These are phyloP conservation scores for Pentalonia nigronervosa DNA, from an alignment of 1,140 invertebrate species.

Conservation along the genomic window DNA sequence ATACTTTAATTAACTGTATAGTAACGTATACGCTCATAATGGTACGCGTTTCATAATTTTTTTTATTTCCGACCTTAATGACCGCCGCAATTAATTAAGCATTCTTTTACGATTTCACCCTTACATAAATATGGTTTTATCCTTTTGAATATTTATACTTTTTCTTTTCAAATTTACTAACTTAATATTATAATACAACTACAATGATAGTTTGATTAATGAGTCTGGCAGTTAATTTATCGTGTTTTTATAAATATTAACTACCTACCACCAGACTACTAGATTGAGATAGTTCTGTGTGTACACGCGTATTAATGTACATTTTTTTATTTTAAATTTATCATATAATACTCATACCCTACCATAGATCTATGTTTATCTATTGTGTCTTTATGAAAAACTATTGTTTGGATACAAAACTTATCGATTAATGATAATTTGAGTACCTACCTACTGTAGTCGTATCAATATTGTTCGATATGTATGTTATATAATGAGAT, in stretches of 20 bases:
- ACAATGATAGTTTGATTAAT: constrained; percentile 1
- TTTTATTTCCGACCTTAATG: constrained; percentile 4
- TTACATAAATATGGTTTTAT: not conserved
- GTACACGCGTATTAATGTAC: not conserved
- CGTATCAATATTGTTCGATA: not conserved
- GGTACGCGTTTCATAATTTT: not conserved
- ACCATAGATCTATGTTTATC: not conserved
- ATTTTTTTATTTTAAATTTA: not conserved
- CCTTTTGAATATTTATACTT: constrained; percentile 19
- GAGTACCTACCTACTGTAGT: too few species aligned
- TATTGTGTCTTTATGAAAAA: not conserved
- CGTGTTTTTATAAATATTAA: not conserved
- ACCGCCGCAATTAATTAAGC: constrained; percentile 22
- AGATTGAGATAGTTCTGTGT: not conserved
- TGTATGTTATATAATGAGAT: not conserved
- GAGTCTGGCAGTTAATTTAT: not conserved
- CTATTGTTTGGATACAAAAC: not conserved
- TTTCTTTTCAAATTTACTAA: not conserved
- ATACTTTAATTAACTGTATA: not conserved
- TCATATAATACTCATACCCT: not conserved
- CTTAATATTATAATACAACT: not conserved
- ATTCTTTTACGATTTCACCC: constrained; percentile 5
- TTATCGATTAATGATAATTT: not conserved
- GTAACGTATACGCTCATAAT: not conserved
- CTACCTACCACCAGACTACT: not conserved